Evolutionary conservation across 2,113 vertebrate genomes (phyloP).

Genomic region (Otolemur garnettii): DNA sequence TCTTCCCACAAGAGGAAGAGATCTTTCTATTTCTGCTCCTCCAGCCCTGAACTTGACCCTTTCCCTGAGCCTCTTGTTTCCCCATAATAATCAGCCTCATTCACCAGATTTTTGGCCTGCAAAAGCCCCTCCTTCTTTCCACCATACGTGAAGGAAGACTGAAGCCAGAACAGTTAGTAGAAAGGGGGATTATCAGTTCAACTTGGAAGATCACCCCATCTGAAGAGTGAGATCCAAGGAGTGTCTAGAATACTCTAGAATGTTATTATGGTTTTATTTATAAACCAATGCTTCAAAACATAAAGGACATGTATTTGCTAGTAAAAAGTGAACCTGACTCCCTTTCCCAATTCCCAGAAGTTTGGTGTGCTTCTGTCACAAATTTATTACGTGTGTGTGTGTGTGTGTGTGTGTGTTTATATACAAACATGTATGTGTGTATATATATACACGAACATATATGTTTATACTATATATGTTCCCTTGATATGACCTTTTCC

Average conservation of each 20-base stretch:
- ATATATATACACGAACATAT: too few relatives aligned
- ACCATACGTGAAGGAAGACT: not conserved
- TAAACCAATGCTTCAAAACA: not conserved
- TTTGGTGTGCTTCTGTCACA: not conserved
- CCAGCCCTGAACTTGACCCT: not conserved
- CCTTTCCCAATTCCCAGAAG: not conserved
- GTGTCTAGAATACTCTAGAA: not conserved
- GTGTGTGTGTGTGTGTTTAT: not conserved
- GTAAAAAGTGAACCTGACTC: not conserved
- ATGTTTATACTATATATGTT: too few relatives aligned
- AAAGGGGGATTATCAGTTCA: not conserved
- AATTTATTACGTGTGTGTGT: not conserved
- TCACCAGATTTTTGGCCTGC: not conserved
- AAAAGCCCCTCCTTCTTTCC: not conserved
- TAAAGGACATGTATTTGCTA: not conserved
- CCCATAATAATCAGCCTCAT: not conserved
- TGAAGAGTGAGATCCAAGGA: not conserved
- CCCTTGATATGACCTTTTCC: not conserved
- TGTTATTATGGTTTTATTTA: conserved; percentile 1
- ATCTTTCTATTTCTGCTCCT: not conserved
- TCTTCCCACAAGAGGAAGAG: not conserved
- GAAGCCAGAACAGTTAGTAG: not conserved
- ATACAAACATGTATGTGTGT: too few relatives aligned
- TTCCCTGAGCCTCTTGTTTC: not conserved
- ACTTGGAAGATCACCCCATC: not conserved